phyloP scores from a whole-genome alignment of 1,140 invertebrate genomes.

The Drosophila teissieri region DNA sequence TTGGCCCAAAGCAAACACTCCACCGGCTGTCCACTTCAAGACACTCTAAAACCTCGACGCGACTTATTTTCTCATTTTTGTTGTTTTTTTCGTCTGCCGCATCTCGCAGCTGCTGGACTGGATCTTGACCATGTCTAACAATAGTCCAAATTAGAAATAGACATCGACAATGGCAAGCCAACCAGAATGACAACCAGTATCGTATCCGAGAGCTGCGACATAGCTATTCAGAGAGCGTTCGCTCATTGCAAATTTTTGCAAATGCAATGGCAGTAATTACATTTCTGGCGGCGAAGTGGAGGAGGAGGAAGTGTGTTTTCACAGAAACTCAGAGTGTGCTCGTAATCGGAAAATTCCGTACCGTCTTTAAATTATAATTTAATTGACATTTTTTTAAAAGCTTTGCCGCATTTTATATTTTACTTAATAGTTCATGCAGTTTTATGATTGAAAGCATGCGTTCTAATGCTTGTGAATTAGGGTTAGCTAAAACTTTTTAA shows the following conservation, averaged over 20 bases:
- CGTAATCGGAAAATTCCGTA: neutral
- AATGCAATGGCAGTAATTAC: slow-evolving; percentile 60
- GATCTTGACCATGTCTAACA: slow-evolving; percentile 63
- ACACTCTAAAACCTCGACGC: slow-evolving; percentile 43
- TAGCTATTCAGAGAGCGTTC: slow-evolving; percentile 31
- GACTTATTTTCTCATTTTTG: slow-evolving; percentile 21
- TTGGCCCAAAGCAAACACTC: slow-evolving; percentile 50
- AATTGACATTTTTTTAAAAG: too few species aligned
- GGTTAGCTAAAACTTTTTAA: too few species aligned
- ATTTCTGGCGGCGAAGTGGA: neutral
- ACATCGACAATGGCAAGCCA: slow-evolving; percentile 32
- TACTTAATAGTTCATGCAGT: too few species aligned
- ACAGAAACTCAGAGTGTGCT: neutral
- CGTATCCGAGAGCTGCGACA: slow-evolving; percentile 12
- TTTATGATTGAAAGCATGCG: neutral
- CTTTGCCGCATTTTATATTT: neutral
- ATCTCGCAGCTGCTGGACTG: slow-evolving; percentile 44
- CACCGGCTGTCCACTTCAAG: slow-evolving; percentile 40
- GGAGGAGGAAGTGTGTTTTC: slow-evolving; percentile 6
- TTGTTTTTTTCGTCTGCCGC: slow-evolving; percentile 1
- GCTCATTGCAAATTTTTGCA: slow-evolving; percentile 67
- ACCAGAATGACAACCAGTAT: slow-evolving; percentile 22
- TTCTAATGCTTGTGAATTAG: too few species aligned
- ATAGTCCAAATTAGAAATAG: slow-evolving; percentile 72
- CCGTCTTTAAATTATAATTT: neutral